Conservation (phyloP, 2,888 invertebrate genomes). For the Papilio gigon region DNA sequence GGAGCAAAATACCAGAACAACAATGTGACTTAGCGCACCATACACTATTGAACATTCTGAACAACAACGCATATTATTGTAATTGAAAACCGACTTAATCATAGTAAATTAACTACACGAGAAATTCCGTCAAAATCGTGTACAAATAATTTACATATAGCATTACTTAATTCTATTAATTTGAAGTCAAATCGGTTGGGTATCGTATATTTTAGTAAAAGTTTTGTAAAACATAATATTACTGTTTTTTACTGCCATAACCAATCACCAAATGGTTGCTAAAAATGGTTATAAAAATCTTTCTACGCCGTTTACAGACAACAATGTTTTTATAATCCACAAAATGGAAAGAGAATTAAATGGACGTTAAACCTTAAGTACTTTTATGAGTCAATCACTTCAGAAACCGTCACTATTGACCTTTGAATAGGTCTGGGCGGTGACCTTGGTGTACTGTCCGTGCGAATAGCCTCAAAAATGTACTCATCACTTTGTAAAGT, state of each 20-base stretch:
- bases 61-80: no score
- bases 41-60: background rate
- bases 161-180: no score
- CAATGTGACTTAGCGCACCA: background rate
- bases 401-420: constrained; percentile 12
- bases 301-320: background rate
- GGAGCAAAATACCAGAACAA: constrained; percentile 22
- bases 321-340: background rate
- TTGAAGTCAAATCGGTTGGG: no score
- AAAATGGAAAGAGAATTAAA: background rate
- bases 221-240: no score
- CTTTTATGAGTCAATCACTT: constrained; percentile 1
- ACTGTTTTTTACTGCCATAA: no score
- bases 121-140: no score
- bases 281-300: background rate
- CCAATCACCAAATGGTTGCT: no score
- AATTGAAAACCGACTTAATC: background rate
- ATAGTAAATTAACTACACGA: background rate
- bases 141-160: no score
- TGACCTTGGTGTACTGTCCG: constrained; percentile 7
- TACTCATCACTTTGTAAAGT: background rate
- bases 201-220: no score
- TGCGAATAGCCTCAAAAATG: background rate
- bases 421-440: background rate
- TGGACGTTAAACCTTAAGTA: background rate